phyloP scores from a whole-genome alignment of 2,113 vertebrate genomes.

The Dicaeum eximium region DNA sequence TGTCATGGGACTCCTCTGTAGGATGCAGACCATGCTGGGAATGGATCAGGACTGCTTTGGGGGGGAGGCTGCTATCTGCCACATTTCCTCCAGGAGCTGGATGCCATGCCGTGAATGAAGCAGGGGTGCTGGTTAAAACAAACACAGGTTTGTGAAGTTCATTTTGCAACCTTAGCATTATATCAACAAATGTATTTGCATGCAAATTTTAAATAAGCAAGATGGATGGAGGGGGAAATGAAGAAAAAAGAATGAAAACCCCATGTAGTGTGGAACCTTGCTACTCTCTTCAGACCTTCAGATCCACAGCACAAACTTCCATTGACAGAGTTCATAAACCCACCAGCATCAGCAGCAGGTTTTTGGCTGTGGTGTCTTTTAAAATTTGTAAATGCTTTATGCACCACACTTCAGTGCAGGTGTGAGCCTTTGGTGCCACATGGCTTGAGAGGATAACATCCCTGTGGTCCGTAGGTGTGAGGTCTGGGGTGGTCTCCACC shows the following conservation, averaged over 20 bases:
- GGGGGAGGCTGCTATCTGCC: background rate
- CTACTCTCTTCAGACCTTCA: background rate
- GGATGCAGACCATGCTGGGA: background rate
- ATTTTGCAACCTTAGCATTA: background rate
- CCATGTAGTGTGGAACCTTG: background rate
- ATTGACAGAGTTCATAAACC: background rate
- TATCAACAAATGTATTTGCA: background rate
- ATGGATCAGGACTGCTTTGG: background rate
- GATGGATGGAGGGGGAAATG: background rate
- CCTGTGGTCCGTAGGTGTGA: rapidly evolving
- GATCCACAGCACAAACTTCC: background rate
- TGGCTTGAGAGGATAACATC: background rate
- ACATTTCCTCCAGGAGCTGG: background rate
- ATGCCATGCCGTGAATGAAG: background rate
- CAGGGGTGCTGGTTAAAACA: background rate
- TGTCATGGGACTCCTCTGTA: background rate
- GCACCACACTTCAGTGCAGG: background rate
- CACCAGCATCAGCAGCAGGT: background rate
- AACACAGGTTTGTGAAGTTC: background rate
- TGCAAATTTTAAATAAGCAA: slow-evolving; percentile 48
- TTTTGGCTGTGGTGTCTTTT: background rate
- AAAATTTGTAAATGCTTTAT: background rate
- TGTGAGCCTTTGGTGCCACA: background rate
- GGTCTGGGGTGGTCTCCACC: background rate
- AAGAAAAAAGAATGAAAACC: background rate